Evolutionary conservation across 2,797 vertebrate genomes (phyloP), one percentile per base, ranked within the genome.

Genomic region (Avahi laniger): DNA sequence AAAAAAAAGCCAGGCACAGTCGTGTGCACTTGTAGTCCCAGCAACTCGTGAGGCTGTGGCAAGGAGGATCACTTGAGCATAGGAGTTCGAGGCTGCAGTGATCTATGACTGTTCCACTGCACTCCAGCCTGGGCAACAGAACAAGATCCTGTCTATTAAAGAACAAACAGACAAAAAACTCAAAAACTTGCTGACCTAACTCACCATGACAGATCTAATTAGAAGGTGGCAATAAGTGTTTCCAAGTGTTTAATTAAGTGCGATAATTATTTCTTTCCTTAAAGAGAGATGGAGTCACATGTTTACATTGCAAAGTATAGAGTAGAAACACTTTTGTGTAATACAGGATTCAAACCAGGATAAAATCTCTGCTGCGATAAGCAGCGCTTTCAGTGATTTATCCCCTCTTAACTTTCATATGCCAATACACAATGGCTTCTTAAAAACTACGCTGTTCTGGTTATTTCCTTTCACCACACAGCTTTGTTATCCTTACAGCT

Each of bases 181-280:
- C 86, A 89, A 78, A 73, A 94, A 88, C 65, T 88, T 94, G 94
- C 94, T 97, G 96, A 95, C 83, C 84, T 95, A 92, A 92, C 83
- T 87, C 46, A 46, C 57, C 65, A 70, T 46, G 59, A 86, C 59
- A 97, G 92, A 91, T 89, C 81, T 97, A 97, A 95, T 96, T 95
- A 97, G 84, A 97, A 96, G 89, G 94, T 94, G 83, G 91, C 89
- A 95, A 96, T 91, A 94, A 93, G 87, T 84, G 91, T 91, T 95
- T 97, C 84, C 85, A 97, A 91, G 95, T 91, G 94, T 97, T 98
- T 97, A 93, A 97, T 94, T 96, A 97, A 97, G 79, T 96, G 85
- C 90, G 93, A 95, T 97, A 95, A 97, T 97, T 94, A 92, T 93
- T 97, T 97, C 80, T 95, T 69, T 95, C 75, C 87, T 97, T 96